A percentile compares a stretch with the other conserved stretches of the same genome.
Evolutionary conservation across 2,888 invertebrate genomes (phyloP).

Genomic region (Apamea epomidion): DNA sequence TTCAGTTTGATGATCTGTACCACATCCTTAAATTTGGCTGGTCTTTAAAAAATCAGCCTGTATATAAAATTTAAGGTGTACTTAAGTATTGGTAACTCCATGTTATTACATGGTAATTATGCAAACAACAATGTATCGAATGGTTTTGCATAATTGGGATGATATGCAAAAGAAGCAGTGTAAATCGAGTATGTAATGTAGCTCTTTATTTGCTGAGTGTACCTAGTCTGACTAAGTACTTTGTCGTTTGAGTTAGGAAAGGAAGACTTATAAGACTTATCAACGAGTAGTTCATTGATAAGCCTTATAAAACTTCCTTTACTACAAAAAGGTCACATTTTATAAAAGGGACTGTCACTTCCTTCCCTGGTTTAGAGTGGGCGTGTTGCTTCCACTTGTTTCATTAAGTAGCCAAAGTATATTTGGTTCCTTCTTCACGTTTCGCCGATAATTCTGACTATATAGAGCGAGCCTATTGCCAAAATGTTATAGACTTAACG

Average conservation of each 20-base stretch:
- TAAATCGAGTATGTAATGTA: not conserved
- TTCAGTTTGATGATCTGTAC: too few species aligned
- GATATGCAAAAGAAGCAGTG: not conserved
- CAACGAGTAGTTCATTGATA: not conserved
- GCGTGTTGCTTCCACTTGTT: not conserved
- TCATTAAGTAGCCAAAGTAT: not conserved
- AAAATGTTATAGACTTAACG: slow-evolving; percentile 10
- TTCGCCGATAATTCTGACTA: not conserved
- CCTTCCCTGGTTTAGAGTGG: not conserved
- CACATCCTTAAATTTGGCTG: too few species aligned
- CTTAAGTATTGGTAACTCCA: not conserved
- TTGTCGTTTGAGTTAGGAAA: not conserved
- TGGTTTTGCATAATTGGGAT: not conserved
- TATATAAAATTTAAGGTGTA: not conserved
- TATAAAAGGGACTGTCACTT: not conserved
- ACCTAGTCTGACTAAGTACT: not conserved
- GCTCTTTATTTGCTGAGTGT: not conserved
- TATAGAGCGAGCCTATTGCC: not conserved
- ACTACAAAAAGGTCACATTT: too few species aligned
- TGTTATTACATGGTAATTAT: not conserved
- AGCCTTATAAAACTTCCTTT: too few species aligned
- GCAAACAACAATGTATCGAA: not conserved
- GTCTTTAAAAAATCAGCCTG: too few species aligned
- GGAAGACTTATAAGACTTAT: slow-evolving; percentile 1
- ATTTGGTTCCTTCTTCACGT: not conserved